A percentile compares a stretch with the other conserved stretches of the same genome.
Conservation (phyloP, 2,888 invertebrate genomes). For the Panopea generosa region DNA sequence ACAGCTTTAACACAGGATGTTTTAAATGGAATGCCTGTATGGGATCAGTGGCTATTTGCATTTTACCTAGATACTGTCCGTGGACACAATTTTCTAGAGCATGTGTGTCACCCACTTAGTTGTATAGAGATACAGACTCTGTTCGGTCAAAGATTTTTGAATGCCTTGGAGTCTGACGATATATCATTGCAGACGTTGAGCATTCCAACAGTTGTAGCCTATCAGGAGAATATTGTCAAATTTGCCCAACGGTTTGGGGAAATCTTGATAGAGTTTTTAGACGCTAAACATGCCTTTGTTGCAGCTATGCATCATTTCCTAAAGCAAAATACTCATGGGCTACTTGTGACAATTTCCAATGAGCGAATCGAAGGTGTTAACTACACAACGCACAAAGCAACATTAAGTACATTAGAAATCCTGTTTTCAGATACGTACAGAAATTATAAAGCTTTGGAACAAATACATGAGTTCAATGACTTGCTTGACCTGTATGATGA, state of each 20-base stretch:
- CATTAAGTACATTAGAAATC: too few relatives aligned
- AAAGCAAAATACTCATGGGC: background rate
- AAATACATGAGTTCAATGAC: too few relatives aligned
- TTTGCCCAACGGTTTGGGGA: constrained; percentile 4
- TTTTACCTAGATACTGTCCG: constrained; percentile 9
- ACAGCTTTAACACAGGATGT: constrained; percentile 1
- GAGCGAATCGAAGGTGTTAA: background rate
- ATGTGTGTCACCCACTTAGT: constrained; percentile 1
- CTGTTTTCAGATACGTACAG: too few relatives aligned
- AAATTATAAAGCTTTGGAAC: too few relatives aligned
- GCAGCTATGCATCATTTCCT: constrained; percentile 15
- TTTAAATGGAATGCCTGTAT: constrained; percentile 10
- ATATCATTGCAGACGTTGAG: background rate
- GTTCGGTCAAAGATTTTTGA: constrained; percentile 1
- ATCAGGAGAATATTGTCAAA: constrained; percentile 1
- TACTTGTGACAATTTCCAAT: background rate
- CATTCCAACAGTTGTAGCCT: constrained; percentile 5
- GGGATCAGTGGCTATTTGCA: constrained; percentile 30
- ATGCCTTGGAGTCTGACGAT: background rate
- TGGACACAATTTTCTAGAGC: background rate
- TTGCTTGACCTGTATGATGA: too few relatives aligned
- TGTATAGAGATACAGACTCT: background rate
- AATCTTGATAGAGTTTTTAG: background rate
- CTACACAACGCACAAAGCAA: background rate
- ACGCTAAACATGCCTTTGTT: background rate